phyloP scores from a whole-genome alignment of 2,113 vertebrate species.

The Triplophysa rosa region DNA sequence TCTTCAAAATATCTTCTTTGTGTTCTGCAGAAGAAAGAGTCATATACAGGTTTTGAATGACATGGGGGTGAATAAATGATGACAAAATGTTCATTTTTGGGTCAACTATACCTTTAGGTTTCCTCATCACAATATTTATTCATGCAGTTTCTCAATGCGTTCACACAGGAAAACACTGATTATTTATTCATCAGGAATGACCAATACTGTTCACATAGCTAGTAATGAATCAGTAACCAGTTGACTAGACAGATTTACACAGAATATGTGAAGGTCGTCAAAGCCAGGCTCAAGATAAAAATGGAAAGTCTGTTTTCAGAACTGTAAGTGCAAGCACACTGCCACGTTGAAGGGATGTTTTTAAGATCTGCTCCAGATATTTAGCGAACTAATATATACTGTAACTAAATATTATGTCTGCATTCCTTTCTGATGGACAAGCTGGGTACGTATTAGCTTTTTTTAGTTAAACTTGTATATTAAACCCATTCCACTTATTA shows the following conservation, averaged over 20 bases:
- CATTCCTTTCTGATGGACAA: slow-evolving; percentile 19
- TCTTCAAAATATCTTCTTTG: no score
- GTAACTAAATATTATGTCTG: slow-evolving; percentile 9
- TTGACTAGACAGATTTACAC: slow-evolving; percentile 30
- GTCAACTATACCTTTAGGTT: not conserved
- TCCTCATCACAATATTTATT: not conserved
- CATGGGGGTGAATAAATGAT: no score
- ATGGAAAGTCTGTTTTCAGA: slow-evolving; percentile 22
- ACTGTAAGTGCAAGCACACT: not conserved
- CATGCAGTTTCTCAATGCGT: not conserved
- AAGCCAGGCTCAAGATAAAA: not conserved
- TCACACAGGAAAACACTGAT: slow-evolving; percentile 16
- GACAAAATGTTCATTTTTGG: no score
- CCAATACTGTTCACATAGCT: slow-evolving; percentile 27
- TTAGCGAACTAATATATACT: no score
- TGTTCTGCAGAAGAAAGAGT: no score
- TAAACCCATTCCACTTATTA: not conserved
- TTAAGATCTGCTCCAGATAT: not conserved
- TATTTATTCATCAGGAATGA: slow-evolving; percentile 46
- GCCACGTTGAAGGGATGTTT: not conserved
- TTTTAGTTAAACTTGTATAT: not conserved
- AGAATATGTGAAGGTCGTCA: not conserved
- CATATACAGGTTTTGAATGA: no score
- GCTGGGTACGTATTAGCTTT: slow-evolving; percentile 36
- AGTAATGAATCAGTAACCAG: slow-evolving; percentile 53